A percentile compares a stretch with the other conserved stretches of the same genome.
Evolutionary conservation across 2,797 vertebrate genomes (phyloP).

Genomic region (Cryptoprocta ferox): DNA sequence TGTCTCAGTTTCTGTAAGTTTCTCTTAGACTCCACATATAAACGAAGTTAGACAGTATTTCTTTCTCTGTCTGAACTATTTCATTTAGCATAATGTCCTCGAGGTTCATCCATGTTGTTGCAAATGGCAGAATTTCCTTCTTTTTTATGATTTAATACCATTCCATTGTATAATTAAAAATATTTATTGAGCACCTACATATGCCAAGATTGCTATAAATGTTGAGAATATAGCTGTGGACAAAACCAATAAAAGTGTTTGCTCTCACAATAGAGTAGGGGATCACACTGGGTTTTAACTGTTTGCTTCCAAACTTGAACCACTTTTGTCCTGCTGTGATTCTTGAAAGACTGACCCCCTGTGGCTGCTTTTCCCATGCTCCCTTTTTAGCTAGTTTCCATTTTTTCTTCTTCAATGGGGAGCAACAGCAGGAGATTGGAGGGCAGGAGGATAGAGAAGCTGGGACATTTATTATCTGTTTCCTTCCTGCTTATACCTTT

Average conservation of each 20-base stretch:
- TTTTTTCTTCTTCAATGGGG: neutral
- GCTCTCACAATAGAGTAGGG: neutral
- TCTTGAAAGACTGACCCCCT: neutral
- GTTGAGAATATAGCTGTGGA: neutral
- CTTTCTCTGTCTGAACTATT: neutral
- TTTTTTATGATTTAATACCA: neutral
- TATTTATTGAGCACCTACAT: neutral
- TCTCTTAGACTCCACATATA: neutral
- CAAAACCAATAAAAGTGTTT: neutral
- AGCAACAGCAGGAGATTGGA: neutral
- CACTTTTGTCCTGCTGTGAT: neutral
- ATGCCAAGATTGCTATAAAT: neutral
- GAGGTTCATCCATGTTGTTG: neutral
- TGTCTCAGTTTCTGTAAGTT: neutral
- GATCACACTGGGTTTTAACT: neutral
- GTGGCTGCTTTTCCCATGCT: neutral
- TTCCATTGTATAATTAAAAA: neutral
- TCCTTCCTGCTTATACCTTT: neutral
- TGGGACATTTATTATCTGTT: neutral
- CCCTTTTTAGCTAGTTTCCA: neutral
- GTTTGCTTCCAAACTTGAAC: neutral
- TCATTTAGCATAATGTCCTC: neutral
- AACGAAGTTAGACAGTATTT: neutral
- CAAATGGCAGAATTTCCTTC: neutral
- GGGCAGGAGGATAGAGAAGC: neutral